A percentile compares a stretch with the other conserved stretches of the same genome.
These are phyloP conservation scores for Sceliomorpha sp. DNA, from an alignment of 2,888 invertebrate genomes.

Conservation along the genomic window DNA sequence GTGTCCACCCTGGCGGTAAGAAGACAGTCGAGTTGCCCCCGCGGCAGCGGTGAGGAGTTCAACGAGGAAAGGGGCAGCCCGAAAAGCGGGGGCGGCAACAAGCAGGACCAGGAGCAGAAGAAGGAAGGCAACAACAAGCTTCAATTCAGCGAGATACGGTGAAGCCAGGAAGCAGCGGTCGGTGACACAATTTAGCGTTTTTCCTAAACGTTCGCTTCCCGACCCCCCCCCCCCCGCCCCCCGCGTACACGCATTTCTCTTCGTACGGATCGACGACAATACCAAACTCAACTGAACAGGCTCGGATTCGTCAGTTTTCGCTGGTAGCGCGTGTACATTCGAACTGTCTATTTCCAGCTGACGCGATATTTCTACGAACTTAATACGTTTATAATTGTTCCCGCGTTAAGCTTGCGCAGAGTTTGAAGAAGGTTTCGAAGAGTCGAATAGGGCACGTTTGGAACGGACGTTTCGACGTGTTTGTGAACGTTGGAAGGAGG, in stretches of 20 bases:
- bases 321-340: background rate
- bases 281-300: slow-evolving; percentile 30
- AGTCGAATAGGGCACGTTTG: background rate
- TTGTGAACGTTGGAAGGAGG: too few relatives aligned
- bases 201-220: slow-evolving; percentile 4
- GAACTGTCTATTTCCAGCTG: slow-evolving; percentile 9
- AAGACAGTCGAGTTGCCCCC: slow-evolving; percentile 91
- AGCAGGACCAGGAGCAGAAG: slow-evolving; percentile 82
- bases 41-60: slow-evolving; percentile 83
- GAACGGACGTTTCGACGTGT: too few relatives aligned
- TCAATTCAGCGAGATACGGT: slow-evolving; percentile 88
- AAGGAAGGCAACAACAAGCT: slow-evolving; percentile 85
- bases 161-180: too few relatives aligned
- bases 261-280: slow-evolving; percentile 42
- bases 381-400: slow-evolving; percentile 1
- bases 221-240: background rate
- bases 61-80: slow-evolving; percentile 84
- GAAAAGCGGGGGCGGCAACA: slow-evolving; percentile 84
- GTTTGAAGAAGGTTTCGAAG: background rate
- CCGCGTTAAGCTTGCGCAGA: background rate
- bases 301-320: slow-evolving; percentile 7
- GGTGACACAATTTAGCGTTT: too few relatives aligned
- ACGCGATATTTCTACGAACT: slow-evolving; percentile 12
- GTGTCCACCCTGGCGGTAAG: slow-evolving; percentile 94
- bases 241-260: background rate